These are phyloP conservation scores for Phalacrocorax brasilianus DNA, from an alignment of 2,113 vertebrate genomes.

Conservation along the genomic window DNA sequence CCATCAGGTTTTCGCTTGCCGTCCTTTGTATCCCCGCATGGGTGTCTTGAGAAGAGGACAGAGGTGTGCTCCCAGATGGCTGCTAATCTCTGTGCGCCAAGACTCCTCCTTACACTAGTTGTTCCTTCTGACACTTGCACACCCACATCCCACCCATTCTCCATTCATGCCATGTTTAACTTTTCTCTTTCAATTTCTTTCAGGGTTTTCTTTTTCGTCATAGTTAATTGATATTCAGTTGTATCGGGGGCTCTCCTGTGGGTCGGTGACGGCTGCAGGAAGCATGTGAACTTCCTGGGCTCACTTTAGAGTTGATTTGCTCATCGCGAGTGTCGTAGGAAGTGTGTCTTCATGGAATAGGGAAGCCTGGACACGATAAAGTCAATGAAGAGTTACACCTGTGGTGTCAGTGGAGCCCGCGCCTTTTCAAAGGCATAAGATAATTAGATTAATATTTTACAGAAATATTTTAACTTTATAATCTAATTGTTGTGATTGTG, in stretches of 20 bases:
- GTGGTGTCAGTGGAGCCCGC: not conserved
- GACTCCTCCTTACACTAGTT: not conserved
- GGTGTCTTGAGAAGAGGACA: not conserved
- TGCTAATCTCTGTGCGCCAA: not conserved
- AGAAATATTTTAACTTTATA: not conserved
- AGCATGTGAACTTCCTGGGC: not conserved
- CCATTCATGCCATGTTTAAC: fast-evolving
- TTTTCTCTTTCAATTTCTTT: not conserved
- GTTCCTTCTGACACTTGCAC: not conserved
- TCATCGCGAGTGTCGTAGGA: fast-evolving
- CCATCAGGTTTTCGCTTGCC: not conserved
- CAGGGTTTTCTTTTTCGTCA: not conserved
- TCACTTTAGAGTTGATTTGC: not conserved
- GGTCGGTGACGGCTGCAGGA: not conserved
- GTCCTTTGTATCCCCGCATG: not conserved
- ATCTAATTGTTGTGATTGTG: not conserved
- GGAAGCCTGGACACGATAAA: not conserved
- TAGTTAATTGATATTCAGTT: not conserved
- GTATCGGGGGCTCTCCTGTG: not conserved
- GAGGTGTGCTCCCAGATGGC: not conserved
- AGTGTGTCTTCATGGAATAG: not conserved
- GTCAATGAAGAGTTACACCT: not conserved
- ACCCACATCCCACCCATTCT: fast-evolving
- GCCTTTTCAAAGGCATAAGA: not conserved
- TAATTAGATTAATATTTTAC: not conserved